Evolutionary conservation across 2,797 vertebrate species (phyloP), one percentile per base, ranked within the genome.

Genomic region (Botia almorhae): DNA sequence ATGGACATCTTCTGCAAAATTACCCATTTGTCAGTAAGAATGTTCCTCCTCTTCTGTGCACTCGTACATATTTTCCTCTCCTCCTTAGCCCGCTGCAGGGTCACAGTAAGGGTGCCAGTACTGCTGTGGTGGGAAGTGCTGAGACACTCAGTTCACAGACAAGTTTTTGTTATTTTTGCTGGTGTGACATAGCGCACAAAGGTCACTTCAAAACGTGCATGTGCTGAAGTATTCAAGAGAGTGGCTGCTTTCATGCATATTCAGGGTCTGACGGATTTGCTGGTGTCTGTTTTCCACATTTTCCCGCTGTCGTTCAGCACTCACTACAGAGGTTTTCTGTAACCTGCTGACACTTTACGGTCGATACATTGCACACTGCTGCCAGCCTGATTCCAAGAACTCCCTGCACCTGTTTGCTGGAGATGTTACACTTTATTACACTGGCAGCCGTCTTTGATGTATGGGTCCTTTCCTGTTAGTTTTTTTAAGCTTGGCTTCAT

Each of bases 81-180:
- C 23, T 80, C n/a, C 84, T 64, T 60, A 17, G 64, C 64, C 56
- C 1, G 68, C 58, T 33, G 16, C 65, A 5, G 69, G 76, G 80
- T 67, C 69, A 83, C 2, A 23, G 48, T 64, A 48, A 39, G 83
- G 77, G 82, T 72, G 74, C 83, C 77, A 82, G 82, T 69, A 76
- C 71, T 76, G 64, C 46, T 36, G 72, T 1, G 39, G 70, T 83
- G 80, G 82, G 85, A 85, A 87, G 78, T 13, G 4, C 36, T 72
- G 7, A 64, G 55, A 56, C 74, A n/a, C 48, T 58, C 16, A 1
- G 69, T 87, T 87, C 86, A 84, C 84, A 84, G 78, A 61, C 80
- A 64, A 65, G 14, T 64, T 85, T 85, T 77, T 84, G 82, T 85
- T 80, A 48, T 82, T 67, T 69, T 72, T 6, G 48, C 60, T 69